phyloP scores from a whole-genome alignment of 2,113 vertebrate genomes.

The Catharus fuscescens region DNA sequence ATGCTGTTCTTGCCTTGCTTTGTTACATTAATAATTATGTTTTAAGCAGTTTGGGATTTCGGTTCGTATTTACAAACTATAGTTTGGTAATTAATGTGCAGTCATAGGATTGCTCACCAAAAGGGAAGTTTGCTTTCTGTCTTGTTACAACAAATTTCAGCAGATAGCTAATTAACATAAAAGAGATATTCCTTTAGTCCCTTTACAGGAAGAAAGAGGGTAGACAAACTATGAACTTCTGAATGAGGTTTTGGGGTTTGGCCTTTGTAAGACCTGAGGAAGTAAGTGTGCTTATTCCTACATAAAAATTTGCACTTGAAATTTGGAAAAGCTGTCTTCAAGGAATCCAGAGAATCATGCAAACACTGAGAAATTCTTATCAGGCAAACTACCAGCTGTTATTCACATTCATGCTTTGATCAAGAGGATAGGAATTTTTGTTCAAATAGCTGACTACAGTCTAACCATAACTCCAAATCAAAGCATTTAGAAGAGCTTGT shows the following conservation, averaged over 20 bases:
- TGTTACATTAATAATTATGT: constrained; percentile 54
- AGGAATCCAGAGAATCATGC: neutral
- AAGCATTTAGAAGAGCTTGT: neutral
- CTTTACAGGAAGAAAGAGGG: neutral
- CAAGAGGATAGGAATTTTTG: neutral
- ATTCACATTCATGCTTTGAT: neutral
- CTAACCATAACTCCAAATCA: neutral
- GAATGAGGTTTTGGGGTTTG: neutral
- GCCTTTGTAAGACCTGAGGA: neutral
- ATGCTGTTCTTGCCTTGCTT: constrained; percentile 32
- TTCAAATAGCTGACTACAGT: neutral
- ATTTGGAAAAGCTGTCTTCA: neutral
- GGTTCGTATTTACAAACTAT: neutral
- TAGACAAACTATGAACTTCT: neutral
- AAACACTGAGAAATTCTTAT: neutral
- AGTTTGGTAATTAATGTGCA: neutral
- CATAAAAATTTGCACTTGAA: neutral
- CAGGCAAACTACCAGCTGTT: neutral
- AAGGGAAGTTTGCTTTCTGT: constrained; percentile 7
- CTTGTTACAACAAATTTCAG: neutral
- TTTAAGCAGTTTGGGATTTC: constrained; percentile 22
- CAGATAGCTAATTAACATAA: neutral
- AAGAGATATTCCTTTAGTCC: neutral
- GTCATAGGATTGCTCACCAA: neutral
- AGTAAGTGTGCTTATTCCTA: neutral